These are phyloP conservation scores for Gambusia yucatana DNA, from an alignment of 2,797 vertebrate genomes.

Conservation along the genomic window DNA sequence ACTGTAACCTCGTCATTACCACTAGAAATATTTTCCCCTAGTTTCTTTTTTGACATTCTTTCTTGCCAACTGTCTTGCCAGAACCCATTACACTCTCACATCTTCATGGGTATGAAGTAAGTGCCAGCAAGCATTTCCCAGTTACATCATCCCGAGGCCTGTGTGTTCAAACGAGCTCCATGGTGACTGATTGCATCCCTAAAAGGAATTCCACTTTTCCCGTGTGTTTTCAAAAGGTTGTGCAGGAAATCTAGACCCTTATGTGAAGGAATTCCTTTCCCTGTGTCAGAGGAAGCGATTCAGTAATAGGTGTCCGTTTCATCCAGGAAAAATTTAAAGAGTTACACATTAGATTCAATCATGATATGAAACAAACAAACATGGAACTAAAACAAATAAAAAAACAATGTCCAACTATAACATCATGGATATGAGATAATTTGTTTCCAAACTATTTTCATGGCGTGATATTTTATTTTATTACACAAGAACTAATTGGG, in stretches of 20 bases:
- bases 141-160: constrained; percentile 59
- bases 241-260: constrained; percentile 35
- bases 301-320: neutral
- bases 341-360: neutral
- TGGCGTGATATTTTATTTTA: constrained; percentile 8
- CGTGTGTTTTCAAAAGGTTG: constrained; percentile 51
- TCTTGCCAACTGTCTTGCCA: constrained; percentile 45
- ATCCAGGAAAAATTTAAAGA: constrained; percentile 14
- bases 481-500: constrained; percentile 6
- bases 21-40: constrained; percentile 5
- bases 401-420: neutral
- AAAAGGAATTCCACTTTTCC: constrained; percentile 57
- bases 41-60: constrained; percentile 37
- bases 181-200: constrained; percentile 58
- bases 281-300: neutral
- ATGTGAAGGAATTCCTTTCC: constrained; percentile 26
- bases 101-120: constrained; percentile 32
- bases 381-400: neutral
- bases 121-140: constrained; percentile 40
- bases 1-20: constrained; percentile 25
- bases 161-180: constrained; percentile 12
- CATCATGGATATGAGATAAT: neutral
- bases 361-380: neutral
- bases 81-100: constrained; percentile 33
- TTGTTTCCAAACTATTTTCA: constrained; percentile 2